These are phyloP conservation scores for Atta colombica DNA, from an alignment of 1,140 invertebrate genomes.

Conservation along the genomic window DNA sequence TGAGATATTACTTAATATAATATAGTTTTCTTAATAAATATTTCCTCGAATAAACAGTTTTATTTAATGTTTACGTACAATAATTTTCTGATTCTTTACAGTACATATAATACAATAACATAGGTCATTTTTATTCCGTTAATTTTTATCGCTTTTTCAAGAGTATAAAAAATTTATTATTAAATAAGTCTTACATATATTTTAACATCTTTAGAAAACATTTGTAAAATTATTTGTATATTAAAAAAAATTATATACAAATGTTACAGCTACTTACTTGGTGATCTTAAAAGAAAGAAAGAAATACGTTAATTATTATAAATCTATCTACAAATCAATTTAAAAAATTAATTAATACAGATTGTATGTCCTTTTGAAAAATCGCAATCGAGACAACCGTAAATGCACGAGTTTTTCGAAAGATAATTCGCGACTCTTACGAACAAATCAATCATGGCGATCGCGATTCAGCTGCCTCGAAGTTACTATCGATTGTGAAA, in stretches of 20 bases:
- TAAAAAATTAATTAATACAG: not conserved
- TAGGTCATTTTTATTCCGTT: no score
- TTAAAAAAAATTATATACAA: no score
- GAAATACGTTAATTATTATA: no score
- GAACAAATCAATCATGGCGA: slow-evolving; percentile 13
- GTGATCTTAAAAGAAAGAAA: no score
- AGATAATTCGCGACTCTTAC: slow-evolving; percentile 3
- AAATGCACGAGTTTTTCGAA: slow-evolving; percentile 1
- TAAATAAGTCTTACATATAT: no score
- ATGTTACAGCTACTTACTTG: no score
- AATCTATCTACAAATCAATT: not conserved
- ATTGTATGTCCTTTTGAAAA: not conserved
- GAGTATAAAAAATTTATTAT: no score
- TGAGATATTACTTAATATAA: not conserved
- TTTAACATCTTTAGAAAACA: no score
- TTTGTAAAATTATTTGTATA: no score
- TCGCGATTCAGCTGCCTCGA: slow-evolving; percentile 9
- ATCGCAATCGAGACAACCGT: not conserved
- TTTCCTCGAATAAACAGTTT: not conserved
- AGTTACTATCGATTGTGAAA: slow-evolving; percentile 40
- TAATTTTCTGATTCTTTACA: no score
- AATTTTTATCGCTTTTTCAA: no score
- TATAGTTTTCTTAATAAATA: not conserved
- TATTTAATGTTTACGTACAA: not conserved
- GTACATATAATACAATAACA: no score